Evolutionary conservation across 2,113 vertebrate species (phyloP), one percentile per base, ranked within the genome.

Genomic region (Cephalopterus ornatus): DNA sequence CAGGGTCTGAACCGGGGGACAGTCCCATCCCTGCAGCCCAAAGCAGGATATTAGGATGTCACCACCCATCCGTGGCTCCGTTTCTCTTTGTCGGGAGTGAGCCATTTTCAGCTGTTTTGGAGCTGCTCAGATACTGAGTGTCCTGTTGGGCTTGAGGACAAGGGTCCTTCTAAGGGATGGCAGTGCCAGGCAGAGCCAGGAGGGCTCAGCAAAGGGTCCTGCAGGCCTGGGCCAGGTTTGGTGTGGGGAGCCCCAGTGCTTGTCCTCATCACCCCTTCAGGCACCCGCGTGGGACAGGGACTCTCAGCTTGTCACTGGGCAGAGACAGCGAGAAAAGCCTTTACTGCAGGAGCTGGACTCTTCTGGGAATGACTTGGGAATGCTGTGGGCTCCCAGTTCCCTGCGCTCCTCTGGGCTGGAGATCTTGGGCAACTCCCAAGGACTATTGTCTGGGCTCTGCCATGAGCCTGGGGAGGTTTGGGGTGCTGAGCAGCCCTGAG

Each of bases 61-160:
- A 3, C 49, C 5, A 3, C 35, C 44, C 3, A 7, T 52, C 70
- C 8, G 0, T 0, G 41, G 55, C 37, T 58, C 4, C 0, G 0
- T 0, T 28, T 30, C 58, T 26, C 23, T 78, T 32, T 13, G 26
- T 7, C 8, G 21, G 75, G 52, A 78, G 37, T 2, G 81, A 66
- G 33, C 32, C 0, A 0, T 18, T 85, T 67, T 19, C 70, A 30
- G 9, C 63, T 3, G 5, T 2, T 89, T 56, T 41, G 50, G 52
- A 82, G 53, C 53, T 26, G 66, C 55, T 83, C 42, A 6, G 37
- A 39, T 4, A 1, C 2, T 0, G 39, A 27, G 24, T 23, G 24
- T 15, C 53, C 76, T 2, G 3, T 50, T 22, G 65, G 78, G 55
- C 47, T 49, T 16, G 20, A 33, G 93, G 71, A 35, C 0, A 2